Base-by-base conservation (phyloP, 2,888 invertebrate species). In the Acanthosoma haemorrhoidale region DNA sequence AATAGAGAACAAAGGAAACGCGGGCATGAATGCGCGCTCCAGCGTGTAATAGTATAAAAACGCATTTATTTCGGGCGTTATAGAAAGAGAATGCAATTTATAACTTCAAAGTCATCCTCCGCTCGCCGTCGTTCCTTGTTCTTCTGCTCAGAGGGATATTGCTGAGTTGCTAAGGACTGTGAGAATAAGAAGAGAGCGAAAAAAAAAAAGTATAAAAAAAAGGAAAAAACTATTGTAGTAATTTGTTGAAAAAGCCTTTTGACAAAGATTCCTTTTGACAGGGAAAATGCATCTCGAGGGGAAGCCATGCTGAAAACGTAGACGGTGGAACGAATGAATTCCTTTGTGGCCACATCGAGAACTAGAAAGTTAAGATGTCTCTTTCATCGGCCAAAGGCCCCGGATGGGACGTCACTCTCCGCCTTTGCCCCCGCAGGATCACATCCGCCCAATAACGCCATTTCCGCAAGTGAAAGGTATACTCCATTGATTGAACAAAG, bases 291-390 rank as follows among this genome's bases (percentile, higher is more conserved):
- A 39, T 18, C 32, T n/a, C 29, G 15, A 31, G 16, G 31, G 57
- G 64, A 64, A 64, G 64, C 64, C 64, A 64, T 64, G 64, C 64
- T 64, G 64, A 64, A 64, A 64, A 64, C 64, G 64, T 64, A 64
- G 36, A 18, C n/a, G n/a, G 64, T 39, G 64, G 41, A 64, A 64
- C 64, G 64, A 64, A 64, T 64, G 39, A 64, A 64, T 61, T 64
- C 64, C 64, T 64, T 64, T 64, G 39, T 64, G 39, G 41, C n/a
- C 29, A 64, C 64, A 64, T 64, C 31, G 29, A 25, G 31, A 39
- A 39, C 64, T 4, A 64, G 64, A 64, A 64, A 64, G 64, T 64
- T 64, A 64, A 64, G 64, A 64, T 29, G 31, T 64, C 29, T 21
- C 38, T 21, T 31, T 64, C 15, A 25, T n/a, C 29, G 38, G 29